Conservation (phyloP, 2,888 invertebrate species). For the Meteorus cinctellus region DNA sequence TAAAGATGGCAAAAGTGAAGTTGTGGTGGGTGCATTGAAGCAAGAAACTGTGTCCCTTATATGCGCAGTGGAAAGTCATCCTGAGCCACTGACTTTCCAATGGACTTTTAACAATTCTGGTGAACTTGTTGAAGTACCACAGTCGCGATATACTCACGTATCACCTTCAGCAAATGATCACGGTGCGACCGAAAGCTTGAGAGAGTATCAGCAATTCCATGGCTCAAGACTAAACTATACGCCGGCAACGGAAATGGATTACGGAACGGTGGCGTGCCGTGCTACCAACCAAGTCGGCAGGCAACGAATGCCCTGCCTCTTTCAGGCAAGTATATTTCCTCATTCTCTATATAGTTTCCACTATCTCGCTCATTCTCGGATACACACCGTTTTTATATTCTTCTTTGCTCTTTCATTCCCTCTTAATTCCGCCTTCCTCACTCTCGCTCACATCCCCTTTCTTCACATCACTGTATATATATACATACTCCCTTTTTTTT, state of each 20-base stretch:
- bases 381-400: conserved; percentile 15
- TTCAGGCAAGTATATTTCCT: conserved; percentile 77
- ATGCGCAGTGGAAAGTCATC: conserved; percentile 92
- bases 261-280: conserved; percentile 91
- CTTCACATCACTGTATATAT: conserved; percentile 1
- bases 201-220: conserved; percentile 71
- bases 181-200: conserved; percentile 63
- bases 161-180: conserved; percentile 59
- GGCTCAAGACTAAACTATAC: conserved; percentile 88
- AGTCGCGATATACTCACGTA: conserved; percentile 74
- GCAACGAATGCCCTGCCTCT: conserved; percentile 89
- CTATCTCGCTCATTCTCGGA: conserved; percentile 26
- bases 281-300: conserved; percentile 88
- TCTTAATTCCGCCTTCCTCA: conserved; percentile 28
- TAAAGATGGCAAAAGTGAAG: conserved; percentile 82
- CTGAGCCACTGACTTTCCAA: conserved; percentile 88
- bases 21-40: conserved; percentile 87
- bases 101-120: conserved; percentile 96
- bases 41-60: conserved; percentile 90
- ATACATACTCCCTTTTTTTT: neutral
- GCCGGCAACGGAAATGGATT: conserved; percentile 90
- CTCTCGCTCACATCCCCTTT: conserved; percentile 7
- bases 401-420: conserved; percentile 23
- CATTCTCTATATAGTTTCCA: neutral
- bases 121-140: conserved; percentile 85